These are phyloP conservation scores for Rhinoderma darwinii DNA, from an alignment of 2,113 vertebrate species.

Conservation along the genomic window DNA sequence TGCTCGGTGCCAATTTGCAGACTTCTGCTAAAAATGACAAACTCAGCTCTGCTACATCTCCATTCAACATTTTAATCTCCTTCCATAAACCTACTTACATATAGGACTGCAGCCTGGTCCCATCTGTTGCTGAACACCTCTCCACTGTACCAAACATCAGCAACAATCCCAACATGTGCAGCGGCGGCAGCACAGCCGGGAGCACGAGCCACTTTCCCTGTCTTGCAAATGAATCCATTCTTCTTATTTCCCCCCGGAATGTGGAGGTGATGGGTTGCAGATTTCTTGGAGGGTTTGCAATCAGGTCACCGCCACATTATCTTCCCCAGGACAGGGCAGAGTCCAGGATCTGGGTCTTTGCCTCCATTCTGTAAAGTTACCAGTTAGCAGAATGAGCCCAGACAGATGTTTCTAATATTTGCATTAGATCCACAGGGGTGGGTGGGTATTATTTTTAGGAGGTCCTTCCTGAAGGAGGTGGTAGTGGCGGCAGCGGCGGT, in stretches of 20 bases:
- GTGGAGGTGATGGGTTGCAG: not conserved
- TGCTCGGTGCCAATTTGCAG: not conserved
- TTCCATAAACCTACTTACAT: constrained; percentile 81
- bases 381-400: not conserved
- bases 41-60: not conserved
- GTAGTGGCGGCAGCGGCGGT: constrained; percentile 40
- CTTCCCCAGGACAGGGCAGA: not conserved
- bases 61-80: not conserved
- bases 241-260: not conserved
- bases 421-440: constrained; percentile 12
- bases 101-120: constrained; percentile 73
- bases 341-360: not conserved
- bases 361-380: constrained; percentile 22
- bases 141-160: constrained; percentile 22
- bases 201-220: not conserved
- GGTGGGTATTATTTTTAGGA: constrained; percentile 46
- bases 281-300: not conserved
- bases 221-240: not conserved
- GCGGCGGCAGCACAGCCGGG: constrained; percentile 49
- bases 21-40: not conserved
- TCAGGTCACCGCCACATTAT: not conserved
- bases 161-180: constrained; percentile 45
- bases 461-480: not conserved
- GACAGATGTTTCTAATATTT: constrained; percentile 46
- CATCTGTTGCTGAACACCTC: constrained; percentile 62